Percentiles rank a stretch among this genome's conserved stretches.
phyloP scores from a whole-genome alignment of 2,888 invertebrate species.

The Nomada flava region DNA sequence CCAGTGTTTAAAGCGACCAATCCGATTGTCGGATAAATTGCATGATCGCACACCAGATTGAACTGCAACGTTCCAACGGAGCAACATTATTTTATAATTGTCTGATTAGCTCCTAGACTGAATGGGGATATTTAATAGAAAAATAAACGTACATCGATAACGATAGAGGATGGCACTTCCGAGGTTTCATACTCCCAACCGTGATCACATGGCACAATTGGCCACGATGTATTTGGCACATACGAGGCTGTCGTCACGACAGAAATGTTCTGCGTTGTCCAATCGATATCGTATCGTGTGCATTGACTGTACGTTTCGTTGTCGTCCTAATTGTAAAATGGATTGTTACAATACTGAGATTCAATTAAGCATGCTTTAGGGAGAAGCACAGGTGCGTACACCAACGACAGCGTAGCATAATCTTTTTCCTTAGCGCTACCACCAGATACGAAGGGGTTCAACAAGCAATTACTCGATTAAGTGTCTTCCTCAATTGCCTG shows the following conservation, averaged over 20 bases:
- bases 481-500: no score
- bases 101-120: background rate
- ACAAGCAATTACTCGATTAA: no score
- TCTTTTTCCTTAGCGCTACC: no score
- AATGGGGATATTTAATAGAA: no score
- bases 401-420: background rate
- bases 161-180: conserved; percentile 91
- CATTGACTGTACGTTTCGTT: conserved; percentile 88
- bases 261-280: conserved; percentile 68
- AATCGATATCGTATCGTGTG: conserved; percentile 89
- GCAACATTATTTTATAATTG: background rate
- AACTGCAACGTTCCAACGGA: conserved; percentile 87
- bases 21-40: conserved; percentile 94
- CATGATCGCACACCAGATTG: conserved; percentile 94
- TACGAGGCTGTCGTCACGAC: conserved; percentile 68
- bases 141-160: conserved; percentile 87
- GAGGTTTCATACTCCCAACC: conserved; percentile 93
- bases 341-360: conserved; percentile 13
- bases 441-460: no score
- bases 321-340: conserved; percentile 73
- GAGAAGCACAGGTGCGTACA: background rate
- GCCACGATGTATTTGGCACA: conserved; percentile 86
- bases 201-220: conserved; percentile 88
- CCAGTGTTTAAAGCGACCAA: conserved; percentile 94
- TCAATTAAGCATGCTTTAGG: background rate